Percentiles rank a stretch among this genome's conserved stretches.
These are phyloP conservation scores for Callospermophilus lateralis DNA, from an alignment of 2,113 vertebrate genomes.

Conservation along the genomic window DNA sequence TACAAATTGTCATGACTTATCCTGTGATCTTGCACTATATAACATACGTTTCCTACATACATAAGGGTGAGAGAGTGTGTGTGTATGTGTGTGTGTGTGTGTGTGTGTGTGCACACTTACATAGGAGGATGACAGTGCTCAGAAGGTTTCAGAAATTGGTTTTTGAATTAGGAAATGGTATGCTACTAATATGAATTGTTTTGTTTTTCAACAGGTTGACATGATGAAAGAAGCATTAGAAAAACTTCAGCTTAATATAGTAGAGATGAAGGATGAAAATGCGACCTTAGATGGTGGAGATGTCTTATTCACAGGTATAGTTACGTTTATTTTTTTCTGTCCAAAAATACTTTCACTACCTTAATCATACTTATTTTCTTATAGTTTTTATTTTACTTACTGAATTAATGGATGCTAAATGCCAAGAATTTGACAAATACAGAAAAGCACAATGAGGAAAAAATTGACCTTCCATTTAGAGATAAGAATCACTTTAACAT, in stretches of 20 bases:
- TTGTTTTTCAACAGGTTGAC: conserved; percentile 90
- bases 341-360: conserved; percentile 34
- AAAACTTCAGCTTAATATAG: conserved; percentile 94
- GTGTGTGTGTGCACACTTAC: rapidly evolving
- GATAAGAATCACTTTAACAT: conserved; percentile 24
- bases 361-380: neutral
- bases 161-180: conserved; percentile 41
- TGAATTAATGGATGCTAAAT: conserved; percentile 10
- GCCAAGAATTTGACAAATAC: neutral
- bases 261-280: conserved; percentile 96
- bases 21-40: neutral
- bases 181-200: conserved; percentile 47
- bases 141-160: neutral
- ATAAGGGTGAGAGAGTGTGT: neutral
- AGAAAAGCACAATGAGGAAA: neutral
- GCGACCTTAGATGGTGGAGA: conserved; percentile 98
- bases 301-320: conserved; percentile 97
- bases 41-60: neutral
- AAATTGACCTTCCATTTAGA: neutral
- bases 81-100: neutral
- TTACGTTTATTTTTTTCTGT: neutral
- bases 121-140: neutral
- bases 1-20: neutral
- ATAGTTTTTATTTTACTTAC: neutral
- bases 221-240: conserved; percentile 92